Base-by-base conservation (phyloP, 2,113 vertebrate species). In the Coracopsis vasa region DNA sequence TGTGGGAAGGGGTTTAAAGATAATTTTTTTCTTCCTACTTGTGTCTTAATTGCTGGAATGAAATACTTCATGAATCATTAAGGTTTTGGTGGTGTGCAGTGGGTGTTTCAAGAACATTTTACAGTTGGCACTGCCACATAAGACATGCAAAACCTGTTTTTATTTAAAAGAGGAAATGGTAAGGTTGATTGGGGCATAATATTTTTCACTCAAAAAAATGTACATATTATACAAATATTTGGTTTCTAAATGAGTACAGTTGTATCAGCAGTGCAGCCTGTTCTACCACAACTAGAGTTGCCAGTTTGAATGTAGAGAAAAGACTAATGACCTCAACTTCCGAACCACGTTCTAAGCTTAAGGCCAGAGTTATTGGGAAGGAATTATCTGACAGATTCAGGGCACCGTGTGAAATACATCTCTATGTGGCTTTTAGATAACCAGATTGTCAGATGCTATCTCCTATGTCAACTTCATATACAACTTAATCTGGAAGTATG, bases 1-100 rank as follows among this genome's bases (percentile, higher is more conserved):
- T 94, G 29, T 89, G 82, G 47, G 90, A 93, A 95, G 41, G 66
- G 79, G 92, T 95, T 96, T 95, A 77, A 92, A 89, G 44, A 74
- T 54, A 80, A 71, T 81, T 28, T 71, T 33, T 71, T 66, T 77
- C 87, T 86, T 24, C 5, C 37, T 87, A 21, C 78, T 80, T 92
- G 27, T 9, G 21, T 88, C 94, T 97, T 94, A 94, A 80, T 94
- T 96, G 87, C 11, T 90, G 18, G 21, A 67, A 70, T 65, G 21
- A 81, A 90, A 90, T 64, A 53, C 10, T 84, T 64, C 16, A 31
- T 23, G 39, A 80, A 35, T 89, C 21, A 18, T 82, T 70, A 73
- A 80, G 28, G 39, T 87, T 80, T 94, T 87, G 13, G 14, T 78
- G n/a, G 42, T 80, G 10, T 60, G 31, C 71, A 31, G 13, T 66